Base-by-base conservation (phyloP, 2,888 invertebrate genomes). In the Griposia aprilina region DNA sequence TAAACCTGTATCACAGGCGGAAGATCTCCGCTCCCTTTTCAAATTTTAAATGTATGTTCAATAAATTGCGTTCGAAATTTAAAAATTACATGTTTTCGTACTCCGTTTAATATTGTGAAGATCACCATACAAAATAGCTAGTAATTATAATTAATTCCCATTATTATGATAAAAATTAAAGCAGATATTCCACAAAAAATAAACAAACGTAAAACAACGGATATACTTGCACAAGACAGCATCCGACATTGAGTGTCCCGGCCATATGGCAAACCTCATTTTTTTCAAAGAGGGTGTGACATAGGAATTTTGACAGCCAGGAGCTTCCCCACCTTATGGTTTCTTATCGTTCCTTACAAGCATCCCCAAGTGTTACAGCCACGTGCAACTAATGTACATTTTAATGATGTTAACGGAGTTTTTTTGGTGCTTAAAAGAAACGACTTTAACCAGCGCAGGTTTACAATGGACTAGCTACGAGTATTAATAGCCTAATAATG, bases 251-350 rank as follows among this genome's bases (percentile, higher is more conserved):
- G 59, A 69, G n/a, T 68, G 63, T 48, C 59, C 76, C 67, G 50
- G 80, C 75, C 84, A 86, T 84, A 86, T 84, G 84, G 84, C n/a
- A 60, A 70, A 50, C 62, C 55, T 86, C 80, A 79, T 23, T 78
- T 84, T 86, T 83, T 84, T 75, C 52, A 36, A 30, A 26, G n/a
- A 7, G 65, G 3, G 45, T 78, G 68, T 84, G 79, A 79, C 75
- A 75, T 62, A 65, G 30, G 57, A 55, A 57, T 70, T 41, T 66
- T 79, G 86, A 75, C 86, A 79, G 83, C 41, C 75, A 83, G 52
- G 17, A 83, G 74, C 80, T 79, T 75, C 86, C 74, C 52, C 63
- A 71, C 57, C 62, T 23, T 74, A 74, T 52, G 59, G 52, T 66
- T 63, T n/a, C 74, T 59, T 82, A 85, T 81, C 71, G 30, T 67